Evolutionary conservation across 1,140 invertebrate genomes (phyloP).

Genomic region (Lasioglossum baleicum): DNA sequence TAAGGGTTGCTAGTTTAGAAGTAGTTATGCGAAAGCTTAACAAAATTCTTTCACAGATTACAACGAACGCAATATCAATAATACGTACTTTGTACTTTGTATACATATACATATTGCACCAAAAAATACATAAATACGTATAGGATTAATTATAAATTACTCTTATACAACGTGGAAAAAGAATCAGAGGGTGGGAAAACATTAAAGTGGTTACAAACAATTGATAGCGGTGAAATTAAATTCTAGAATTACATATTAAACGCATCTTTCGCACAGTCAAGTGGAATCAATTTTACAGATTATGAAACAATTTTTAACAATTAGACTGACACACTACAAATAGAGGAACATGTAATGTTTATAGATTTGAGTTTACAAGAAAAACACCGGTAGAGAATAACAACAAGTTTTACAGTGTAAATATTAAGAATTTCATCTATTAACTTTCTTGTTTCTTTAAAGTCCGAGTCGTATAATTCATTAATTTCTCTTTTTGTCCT

Average conservation of each 20-base stretch:
- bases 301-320: not conserved
- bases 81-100: constrained; percentile 27
- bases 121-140: constrained; percentile 41
- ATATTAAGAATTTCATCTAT: constrained; percentile 28
- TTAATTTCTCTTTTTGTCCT: constrained; percentile 8
- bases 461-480: constrained; percentile 43
- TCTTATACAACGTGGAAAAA: constrained; percentile 6
- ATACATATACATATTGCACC: constrained; percentile 43
- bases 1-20: constrained; percentile 20
- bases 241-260: not conserved
- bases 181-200: constrained; percentile 12
- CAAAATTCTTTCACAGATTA: constrained; percentile 21
- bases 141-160: constrained; percentile 33
- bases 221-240: constrained; percentile 19
- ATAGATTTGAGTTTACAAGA: constrained; percentile 39
- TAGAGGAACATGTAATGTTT: constrained; percentile 32
- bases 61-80: constrained; percentile 35
- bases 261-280: not conserved
- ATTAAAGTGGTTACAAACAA: constrained; percentile 18
- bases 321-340: constrained; percentile 20
- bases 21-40: constrained; percentile 52
- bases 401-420: constrained; percentile 36
- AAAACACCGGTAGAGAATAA: constrained; percentile 50
- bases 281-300: not conserved
- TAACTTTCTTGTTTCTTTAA: constrained; percentile 39